Evolutionary conservation across 2,888 invertebrate species (phyloP), one percentile per base, ranked within the genome.

Genomic region (Nezara viridula): DNA sequence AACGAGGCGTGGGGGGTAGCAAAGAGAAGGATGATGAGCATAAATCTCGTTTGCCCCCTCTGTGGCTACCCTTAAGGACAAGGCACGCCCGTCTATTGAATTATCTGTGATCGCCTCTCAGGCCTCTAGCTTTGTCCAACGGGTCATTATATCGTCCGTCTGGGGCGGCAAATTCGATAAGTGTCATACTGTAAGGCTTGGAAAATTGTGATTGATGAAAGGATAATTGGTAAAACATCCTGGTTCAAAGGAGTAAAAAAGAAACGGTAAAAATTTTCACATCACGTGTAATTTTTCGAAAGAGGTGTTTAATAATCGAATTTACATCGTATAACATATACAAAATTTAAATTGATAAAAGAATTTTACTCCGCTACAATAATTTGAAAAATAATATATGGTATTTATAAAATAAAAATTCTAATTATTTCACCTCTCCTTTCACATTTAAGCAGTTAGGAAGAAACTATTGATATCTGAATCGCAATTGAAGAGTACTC

Each of bases 21-120:
- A 73, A 73, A 73, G 66, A 73, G 66, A 27, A 73, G 66, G 66
- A 73, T 73, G 66, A 73, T 37, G 37, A 73, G 37, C 19, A 16
- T 7, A 73, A 73, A 73, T 37, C 66, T 73, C 32, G 66, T 73
- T 73, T 73, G 21, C 19, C 32, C 16, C 32, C 19, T 19, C 32
- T 0, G 5, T 0, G 66, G 66, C 37, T 19, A 19, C 37, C 32
- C 32, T 6, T 73, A 21, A 73, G 66, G 66, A 73, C 66, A 21
- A 73, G 66, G 32, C 37, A 32, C 66, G 5, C 27, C 27, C 14
- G 27, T 16, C n/a, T 37, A 73, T 73, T 21, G 37, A 73, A 73
- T 73, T 73, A 73, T 21, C 66, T 73, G 19, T 37, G n/a, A 73
- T 37, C 19, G 66, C 32, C 66, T 73, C 66, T 27, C 16, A 37